A percentile compares a stretch with the other conserved stretches of the same genome.
phyloP scores from a whole-genome alignment of 2,113 vertebrate species.

The Pogona vitticeps region DNA sequence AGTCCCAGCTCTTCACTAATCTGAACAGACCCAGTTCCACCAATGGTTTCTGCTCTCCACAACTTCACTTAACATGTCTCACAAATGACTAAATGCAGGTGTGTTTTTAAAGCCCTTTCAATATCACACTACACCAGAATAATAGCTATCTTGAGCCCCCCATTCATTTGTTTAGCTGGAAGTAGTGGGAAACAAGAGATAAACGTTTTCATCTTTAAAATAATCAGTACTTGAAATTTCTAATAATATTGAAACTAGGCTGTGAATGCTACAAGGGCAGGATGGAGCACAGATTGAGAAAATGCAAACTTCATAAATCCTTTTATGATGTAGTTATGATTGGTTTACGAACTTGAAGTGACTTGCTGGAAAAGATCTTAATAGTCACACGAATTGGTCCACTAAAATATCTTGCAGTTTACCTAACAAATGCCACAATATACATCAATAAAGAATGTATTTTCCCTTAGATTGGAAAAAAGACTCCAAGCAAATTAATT shows the following conservation, averaged over 20 bases:
- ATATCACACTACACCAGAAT: background rate
- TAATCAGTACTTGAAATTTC: background rate
- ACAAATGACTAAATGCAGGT: background rate
- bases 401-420: background rate
- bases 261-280: background rate
- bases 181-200: background rate
- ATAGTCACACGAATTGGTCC: conserved; percentile 11
- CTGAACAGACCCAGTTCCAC: background rate
- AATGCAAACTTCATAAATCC: background rate
- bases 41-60: background rate
- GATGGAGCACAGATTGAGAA: background rate
- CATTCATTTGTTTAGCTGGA: background rate
- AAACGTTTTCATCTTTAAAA: background rate
- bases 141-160: background rate
- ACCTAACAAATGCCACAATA: conserved; percentile 30
- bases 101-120: background rate
- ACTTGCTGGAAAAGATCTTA: background rate
- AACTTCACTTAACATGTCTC: background rate
- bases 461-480: conserved; percentile 58
- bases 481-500: conserved; percentile 58
- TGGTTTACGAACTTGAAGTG: background rate
- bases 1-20: background rate
- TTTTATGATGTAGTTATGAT: background rate
- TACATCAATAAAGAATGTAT: conserved; percentile 48
- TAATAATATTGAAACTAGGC: background rate